Base-by-base conservation (phyloP, 2,797 vertebrate genomes). In the Crotalus adamanteus region DNA sequence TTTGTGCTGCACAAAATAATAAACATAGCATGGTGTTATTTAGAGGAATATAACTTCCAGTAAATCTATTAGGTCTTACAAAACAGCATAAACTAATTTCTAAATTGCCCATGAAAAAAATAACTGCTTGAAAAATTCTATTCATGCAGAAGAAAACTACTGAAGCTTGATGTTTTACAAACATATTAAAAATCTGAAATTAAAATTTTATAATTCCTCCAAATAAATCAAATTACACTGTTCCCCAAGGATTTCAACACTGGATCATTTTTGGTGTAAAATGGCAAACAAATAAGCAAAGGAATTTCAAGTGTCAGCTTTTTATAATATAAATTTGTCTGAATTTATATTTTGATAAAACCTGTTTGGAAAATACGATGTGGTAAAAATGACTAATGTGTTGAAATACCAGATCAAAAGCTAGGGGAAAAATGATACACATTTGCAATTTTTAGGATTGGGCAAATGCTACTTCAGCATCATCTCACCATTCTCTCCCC, bases 201-300 rank as follows among this genome's bases (percentile, higher is more conserved):
- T 95, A 94, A 96, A 96, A 96, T 92, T 94, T 90, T 92, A 94
- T 94, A 94, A 95, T 87, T 92, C 91, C 91, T 93, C 22, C 61
- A 31, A 90, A 55, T 60, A 73, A 87, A 69, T 47, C 6, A 93
- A 92, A 73, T 3, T 73, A 59, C 3, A 37, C 53, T 86, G 60
- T 6, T 28, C 91, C 37, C 95, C 93, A 22, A 95, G 85, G 92
- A 96, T 97, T 98, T 98, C 97, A 93, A 98, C 97, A 96, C 97
- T 16, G 96, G 97, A 96, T 90, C 93, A 93, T 91, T 95, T 97
- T 95, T 97, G 95, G 96, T 96, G 95, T 93, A 94, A 95, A 83
- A 92, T 11, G 93, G 73, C 51, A 89, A 83, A 93, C 95, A 47
- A 59, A 83, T 25, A 83, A 83, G 20, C 37, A 47, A 83, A 83